Conservation (phyloP, 1,140 invertebrate genomes). For the Eupristina koningsbergeri region DNA sequence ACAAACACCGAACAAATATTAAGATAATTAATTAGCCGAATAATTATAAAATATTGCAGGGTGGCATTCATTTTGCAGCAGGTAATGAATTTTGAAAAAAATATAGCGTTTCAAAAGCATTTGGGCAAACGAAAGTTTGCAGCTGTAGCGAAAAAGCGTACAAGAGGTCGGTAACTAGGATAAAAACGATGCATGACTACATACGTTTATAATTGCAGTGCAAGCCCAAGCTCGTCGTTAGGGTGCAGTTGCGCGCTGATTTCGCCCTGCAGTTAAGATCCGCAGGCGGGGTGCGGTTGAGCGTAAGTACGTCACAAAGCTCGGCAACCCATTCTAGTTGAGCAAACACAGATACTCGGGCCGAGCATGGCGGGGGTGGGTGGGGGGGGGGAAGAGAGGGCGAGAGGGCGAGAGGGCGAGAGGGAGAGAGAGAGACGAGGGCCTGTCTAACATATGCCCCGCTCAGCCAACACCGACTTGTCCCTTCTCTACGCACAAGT, state of each 20-base stretch:
- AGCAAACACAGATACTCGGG: conserved; percentile 56
- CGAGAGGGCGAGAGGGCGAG: neutral
- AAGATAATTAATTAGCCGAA: too few relatives aligned
- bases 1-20: too few relatives aligned
- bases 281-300: conserved; percentile 1
- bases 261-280: conserved; percentile 1
- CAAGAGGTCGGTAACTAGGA: neutral
- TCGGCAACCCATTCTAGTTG: conserved; percentile 48
- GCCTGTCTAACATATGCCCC: neutral
- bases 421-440: neutral
- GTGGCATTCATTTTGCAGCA: too few relatives aligned
- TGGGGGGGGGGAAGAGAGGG: too few relatives aligned
- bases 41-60: too few relatives aligned
- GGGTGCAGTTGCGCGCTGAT: neutral
- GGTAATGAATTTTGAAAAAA: too few relatives aligned
- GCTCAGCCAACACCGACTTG: conserved; percentile 47
- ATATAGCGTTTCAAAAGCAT: too few relatives aligned
- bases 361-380: neutral
- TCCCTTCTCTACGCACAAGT: conserved; percentile 45
- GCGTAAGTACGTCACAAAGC: conserved; percentile 46
- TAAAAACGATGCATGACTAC: neutral
- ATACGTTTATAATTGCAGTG: neutral
- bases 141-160: neutral
- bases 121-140: too few relatives aligned
- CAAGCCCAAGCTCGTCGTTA: neutral